Base-by-base conservation (phyloP, 2,797 vertebrate species). In the Epinephelus malabaricus region DNA sequence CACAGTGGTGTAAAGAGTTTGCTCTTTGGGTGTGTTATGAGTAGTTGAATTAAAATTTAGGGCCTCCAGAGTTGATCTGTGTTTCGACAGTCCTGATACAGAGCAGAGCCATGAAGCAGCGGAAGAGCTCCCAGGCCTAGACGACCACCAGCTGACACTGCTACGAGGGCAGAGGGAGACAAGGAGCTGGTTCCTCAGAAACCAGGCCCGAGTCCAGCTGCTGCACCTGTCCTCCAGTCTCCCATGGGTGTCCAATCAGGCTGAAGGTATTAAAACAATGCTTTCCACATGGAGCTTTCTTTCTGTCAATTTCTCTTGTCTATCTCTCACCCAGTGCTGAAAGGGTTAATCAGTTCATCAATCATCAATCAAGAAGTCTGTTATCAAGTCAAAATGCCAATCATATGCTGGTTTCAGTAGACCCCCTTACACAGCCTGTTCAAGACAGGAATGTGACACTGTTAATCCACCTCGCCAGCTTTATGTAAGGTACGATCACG, bases 191-290 rank as follows among this genome's bases (percentile, higher is more conserved):
- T 76, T 87, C 79, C 56, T 76, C 55, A 69, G 53, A 64, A 59
- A 68, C 54, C 78, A 63, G 81, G 84, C 68, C 1, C 47, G 75
- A 53, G 73, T 90, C 85, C 83, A 90, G 74, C 82, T 82, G 61
- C 73, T 89, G 83, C 89, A 92, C 91, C 91, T 92, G 92, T 83
- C 55, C 70, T 40, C 69, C 69, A 67, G 53, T 61, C 78, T 88
- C 78, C 85, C 82, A 11, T 66, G 85, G 85, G 83, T 72, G 58
- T 69, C 74, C 60, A 90, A 90, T 91, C 83, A 91, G 62, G 62
- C 81, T 55, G 56, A 60, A 74, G 71, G 76, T 85, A 87, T 89
- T 90, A 85, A 82, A 86, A 59, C 72, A 75, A 82, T 84, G 47
- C 49, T 86, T 89, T 84, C 79, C 77, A 88, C 65, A 73, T 69